Percentiles rank a stretch among this genome's conserved stretches.
These are phyloP conservation scores for Onychorhynchus coronatus DNA, from an alignment of 2,113 vertebrate species.

Conservation along the genomic window DNA sequence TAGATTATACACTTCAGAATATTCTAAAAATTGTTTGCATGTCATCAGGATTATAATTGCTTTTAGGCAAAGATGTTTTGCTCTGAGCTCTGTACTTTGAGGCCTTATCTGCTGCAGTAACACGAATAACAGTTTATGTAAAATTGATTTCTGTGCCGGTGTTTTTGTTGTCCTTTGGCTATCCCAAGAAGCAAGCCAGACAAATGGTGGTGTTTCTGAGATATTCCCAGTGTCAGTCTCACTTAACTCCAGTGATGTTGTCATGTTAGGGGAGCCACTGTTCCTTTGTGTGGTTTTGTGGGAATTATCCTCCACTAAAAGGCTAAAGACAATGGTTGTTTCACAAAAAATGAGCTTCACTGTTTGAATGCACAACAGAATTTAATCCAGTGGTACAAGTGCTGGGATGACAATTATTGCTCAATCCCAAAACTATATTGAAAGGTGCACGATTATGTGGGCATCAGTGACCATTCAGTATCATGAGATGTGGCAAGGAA, in stretches of 20 bases:
- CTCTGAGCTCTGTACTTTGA: background rate
- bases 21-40: background rate
- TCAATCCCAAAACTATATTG: background rate
- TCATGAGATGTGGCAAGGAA: background rate
- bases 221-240: background rate
- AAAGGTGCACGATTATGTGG: background rate
- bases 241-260: background rate
- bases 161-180: background rate
- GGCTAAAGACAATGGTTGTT: background rate
- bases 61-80: constrained; percentile 1
- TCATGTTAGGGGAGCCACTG: background rate
- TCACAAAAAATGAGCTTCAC: background rate
- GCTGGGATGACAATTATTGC: background rate
- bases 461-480: background rate
- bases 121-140: background rate
- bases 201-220: background rate
- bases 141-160: background rate
- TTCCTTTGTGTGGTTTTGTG: background rate
- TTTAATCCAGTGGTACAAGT: background rate
- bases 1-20: background rate
- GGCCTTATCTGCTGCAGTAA: background rate
- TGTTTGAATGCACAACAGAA: background rate
- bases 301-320: background rate
- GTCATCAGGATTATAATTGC: background rate
- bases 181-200: background rate